A percentile compares a stretch with the other conserved stretches of the same genome.
Evolutionary conservation across 2,113 vertebrate species (phyloP).

Genomic region (Paradoxurus hermaphroditus): DNA sequence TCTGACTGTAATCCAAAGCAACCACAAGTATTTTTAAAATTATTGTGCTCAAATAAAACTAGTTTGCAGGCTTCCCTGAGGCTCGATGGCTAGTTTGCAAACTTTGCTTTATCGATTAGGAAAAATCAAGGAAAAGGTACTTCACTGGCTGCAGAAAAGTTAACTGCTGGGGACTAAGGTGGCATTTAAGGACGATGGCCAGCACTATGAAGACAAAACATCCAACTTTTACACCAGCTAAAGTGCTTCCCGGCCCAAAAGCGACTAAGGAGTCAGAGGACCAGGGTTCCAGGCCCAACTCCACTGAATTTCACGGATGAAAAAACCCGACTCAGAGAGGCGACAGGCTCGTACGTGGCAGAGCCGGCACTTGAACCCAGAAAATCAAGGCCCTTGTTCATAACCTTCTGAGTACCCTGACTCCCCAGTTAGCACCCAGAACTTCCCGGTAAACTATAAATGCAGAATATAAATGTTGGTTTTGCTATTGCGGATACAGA

Average conservation of each 20-base stretch:
- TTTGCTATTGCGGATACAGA: not conserved
- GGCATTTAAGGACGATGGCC: not conserved
- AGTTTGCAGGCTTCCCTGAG: not conserved
- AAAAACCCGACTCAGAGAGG: not conserved
- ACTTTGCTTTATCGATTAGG: not conserved
- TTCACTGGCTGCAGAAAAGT: not conserved
- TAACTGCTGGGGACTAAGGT: not conserved
- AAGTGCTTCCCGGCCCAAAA: not conserved
- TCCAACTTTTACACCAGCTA: not conserved
- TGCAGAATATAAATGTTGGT: not conserved
- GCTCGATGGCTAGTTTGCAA: not conserved
- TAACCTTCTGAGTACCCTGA: not conserved
- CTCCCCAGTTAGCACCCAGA: not conserved
- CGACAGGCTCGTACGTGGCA: not conserved
- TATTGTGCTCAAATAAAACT: not conserved
- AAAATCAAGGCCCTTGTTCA: not conserved
- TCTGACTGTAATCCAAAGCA: not conserved
- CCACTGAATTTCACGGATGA: not conserved
- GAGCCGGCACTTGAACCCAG: not conserved
- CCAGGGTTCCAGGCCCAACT: not conserved
- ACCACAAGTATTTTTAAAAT: not conserved
- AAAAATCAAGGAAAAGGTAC: not conserved
- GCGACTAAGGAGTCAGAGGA: not conserved
- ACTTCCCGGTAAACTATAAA: not conserved
- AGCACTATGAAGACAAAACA: not conserved